Percentiles rank a stretch among this genome's conserved stretches.
phyloP scores from a whole-genome alignment of 2,888 invertebrate genomes.

The Limenitis camilla region DNA sequence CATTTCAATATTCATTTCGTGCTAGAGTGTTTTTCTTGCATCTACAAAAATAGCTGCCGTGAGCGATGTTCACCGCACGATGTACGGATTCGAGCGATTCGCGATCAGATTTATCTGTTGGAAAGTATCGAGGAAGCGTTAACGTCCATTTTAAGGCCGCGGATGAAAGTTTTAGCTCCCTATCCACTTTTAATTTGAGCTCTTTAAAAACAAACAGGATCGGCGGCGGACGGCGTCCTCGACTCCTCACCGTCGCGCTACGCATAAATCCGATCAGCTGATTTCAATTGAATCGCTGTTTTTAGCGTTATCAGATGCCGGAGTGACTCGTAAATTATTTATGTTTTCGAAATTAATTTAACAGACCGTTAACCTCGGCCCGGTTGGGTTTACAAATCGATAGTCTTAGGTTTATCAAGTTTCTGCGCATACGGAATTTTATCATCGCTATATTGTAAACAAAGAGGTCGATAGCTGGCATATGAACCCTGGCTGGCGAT shows the following conservation, averaged over 20 bases:
- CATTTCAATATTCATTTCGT: conserved; percentile 43
- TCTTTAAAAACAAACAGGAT: conserved; percentile 47
- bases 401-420: conserved; percentile 41
- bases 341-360: conserved; percentile 54
- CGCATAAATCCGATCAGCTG: conserved; percentile 35
- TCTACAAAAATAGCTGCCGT: conserved; percentile 57
- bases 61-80: conserved; percentile 48
- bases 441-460: conserved; percentile 50
- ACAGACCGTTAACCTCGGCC: conserved; percentile 59
- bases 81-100: conserved; percentile 52
- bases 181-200: conserved; percentile 60
- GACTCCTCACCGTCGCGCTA: conserved; percentile 27
- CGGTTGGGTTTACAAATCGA: conserved; percentile 62
- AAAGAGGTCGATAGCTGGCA: conserved; percentile 70
- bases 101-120: conserved; percentile 64
- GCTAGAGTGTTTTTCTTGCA: conserved; percentile 51
- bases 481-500: conserved; percentile 48
- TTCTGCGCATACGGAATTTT: conserved; percentile 49
- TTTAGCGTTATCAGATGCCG: conserved; percentile 13
- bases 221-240: too few relatives aligned
- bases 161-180: conserved; percentile 62
- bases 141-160: conserved; percentile 64
- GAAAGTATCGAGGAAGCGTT: conserved; percentile 55
- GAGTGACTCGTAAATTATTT: conserved; percentile 28
- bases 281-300: conserved; percentile 27